Evolutionary conservation across 1,140 invertebrate species (phyloP), one percentile per base, ranked within the genome.

Genomic region (Penaeus chinensis): DNA sequence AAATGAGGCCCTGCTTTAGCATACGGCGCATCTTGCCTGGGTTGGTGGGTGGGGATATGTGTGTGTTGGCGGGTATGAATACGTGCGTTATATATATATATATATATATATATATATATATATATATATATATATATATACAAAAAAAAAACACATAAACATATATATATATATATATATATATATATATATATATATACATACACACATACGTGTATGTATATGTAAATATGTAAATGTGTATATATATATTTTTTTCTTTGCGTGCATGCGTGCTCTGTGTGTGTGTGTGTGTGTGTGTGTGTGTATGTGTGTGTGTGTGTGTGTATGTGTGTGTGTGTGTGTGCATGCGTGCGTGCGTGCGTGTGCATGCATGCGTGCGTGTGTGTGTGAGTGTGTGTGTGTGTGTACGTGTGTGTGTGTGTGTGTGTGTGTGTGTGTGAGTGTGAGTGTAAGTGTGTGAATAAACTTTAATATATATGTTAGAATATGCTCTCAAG

Each of bases 81-180:
- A 66, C 27, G 22, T 13, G 1, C 32, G 32, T 71, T 24, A 24
- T 71, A n/a, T 71, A 71, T 71, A 4, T 71, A 71, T 71, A 0
- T 54, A 54, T 54, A 54, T 16, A 54, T 16, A 16, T 16, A 13
- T 16, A 54, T 16, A 16, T 16, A 16, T 71, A n/a, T 71, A 24
- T 71, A n/a, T 71, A 13, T 24, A 13, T 71, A n/a, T 71, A 13
- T 71, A 71, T 71, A 71, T 71, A 71, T n/a, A 71, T n/a, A 71
- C 24, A 71, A 71, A 2, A 71, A 2, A 71, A 2, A 71, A 2
- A 71, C n/a, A 71, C n/a, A 71, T 27, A 74, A 8, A 74, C 24
- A 27, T 2, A 18, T 27, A 32, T 11, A 74, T 27, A 74, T 8
- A 24, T 11, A 74, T 27, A 32, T 27, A n/a, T 27, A 74, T 27